A percentile compares a stretch with the other conserved stretches of the same genome.
Evolutionary conservation across 37 sponge, comb jelly and placozoan species (phyloP).

Genomic region (Ianthella basta): DNA sequence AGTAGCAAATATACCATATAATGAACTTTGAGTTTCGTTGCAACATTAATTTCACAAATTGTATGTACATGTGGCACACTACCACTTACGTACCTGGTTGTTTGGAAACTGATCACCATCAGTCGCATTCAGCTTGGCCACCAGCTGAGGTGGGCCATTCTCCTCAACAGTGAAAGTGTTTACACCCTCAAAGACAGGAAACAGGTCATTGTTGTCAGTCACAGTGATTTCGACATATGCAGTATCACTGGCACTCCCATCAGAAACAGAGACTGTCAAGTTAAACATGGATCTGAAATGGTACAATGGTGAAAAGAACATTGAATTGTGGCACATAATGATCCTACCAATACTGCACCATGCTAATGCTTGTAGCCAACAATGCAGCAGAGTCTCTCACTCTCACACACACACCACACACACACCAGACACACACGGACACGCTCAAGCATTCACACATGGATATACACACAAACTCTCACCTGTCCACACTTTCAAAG

Average conservation of each 20-base stretch:
- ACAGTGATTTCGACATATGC: background rate
- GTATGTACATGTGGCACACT: no score
- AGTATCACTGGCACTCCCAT: constrained; percentile 54
- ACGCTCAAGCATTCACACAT: constrained; percentile 8
- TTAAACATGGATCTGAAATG: background rate
- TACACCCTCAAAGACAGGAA: background rate
- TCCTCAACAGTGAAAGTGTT: background rate
- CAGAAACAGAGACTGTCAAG: constrained; percentile 25
- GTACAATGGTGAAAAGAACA: no score
- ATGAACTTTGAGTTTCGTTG: no score
- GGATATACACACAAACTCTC: constrained; percentile 7
- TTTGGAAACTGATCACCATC: constrained; percentile 27
- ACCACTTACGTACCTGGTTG: constrained; percentile 4
- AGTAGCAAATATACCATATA: no score
- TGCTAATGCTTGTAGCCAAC: no score
- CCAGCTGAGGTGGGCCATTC: background rate
- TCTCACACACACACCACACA: no score
- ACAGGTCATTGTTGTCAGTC: background rate
- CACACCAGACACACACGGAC: background rate
- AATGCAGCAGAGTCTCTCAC: no score
- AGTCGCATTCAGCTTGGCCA: constrained; percentile 7
- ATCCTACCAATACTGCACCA: no score
- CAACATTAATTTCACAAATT: no score
- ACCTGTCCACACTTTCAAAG: constrained; percentile 41
- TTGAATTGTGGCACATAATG: no score